Evolutionary conservation across 2,113 vertebrate species (phyloP).

Genomic region (Orycteropus afer): DNA sequence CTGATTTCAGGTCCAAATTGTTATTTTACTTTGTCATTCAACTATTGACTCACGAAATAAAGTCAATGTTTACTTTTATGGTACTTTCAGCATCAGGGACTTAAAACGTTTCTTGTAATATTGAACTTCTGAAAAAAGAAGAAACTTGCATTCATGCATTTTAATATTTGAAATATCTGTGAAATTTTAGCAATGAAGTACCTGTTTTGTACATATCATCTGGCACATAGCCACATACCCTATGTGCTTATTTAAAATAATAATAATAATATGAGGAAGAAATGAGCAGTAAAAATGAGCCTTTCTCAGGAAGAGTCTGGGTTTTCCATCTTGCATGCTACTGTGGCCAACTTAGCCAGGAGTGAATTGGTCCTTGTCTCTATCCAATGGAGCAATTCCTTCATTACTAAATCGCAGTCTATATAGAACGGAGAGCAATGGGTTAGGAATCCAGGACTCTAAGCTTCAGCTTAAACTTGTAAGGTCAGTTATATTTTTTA

Average conservation of each 20-base stretch:
- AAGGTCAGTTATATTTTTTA: neutral
- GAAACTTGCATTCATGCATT: neutral
- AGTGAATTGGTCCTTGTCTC: neutral
- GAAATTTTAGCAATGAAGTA: constrained; percentile 36
- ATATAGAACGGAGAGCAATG: neutral
- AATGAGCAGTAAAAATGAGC: neutral
- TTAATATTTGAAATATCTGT: constrained; percentile 15
- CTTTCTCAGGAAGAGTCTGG: neutral
- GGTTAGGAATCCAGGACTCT: neutral
- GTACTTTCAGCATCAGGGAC: constrained; percentile 23
- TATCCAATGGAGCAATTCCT: constrained; percentile 1
- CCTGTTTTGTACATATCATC: neutral
- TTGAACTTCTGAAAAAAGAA: constrained; percentile 23
- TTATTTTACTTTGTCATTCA: constrained; percentile 50
- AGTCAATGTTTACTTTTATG: constrained; percentile 1
- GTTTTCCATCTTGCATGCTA: neutral
- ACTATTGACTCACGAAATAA: constrained; percentile 51
- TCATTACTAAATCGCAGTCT: neutral
- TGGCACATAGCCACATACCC: neutral
- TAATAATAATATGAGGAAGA: neutral
- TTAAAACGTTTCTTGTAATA: constrained; percentile 51
- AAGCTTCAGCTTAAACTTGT: neutral
- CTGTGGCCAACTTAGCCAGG: constrained; percentile 13
- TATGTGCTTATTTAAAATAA: neutral
- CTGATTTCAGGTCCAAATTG: constrained; percentile 9